Evolutionary conservation across 1,140 invertebrate species (phyloP).

Genomic region (Trichomalopsis sarcophagae): DNA sequence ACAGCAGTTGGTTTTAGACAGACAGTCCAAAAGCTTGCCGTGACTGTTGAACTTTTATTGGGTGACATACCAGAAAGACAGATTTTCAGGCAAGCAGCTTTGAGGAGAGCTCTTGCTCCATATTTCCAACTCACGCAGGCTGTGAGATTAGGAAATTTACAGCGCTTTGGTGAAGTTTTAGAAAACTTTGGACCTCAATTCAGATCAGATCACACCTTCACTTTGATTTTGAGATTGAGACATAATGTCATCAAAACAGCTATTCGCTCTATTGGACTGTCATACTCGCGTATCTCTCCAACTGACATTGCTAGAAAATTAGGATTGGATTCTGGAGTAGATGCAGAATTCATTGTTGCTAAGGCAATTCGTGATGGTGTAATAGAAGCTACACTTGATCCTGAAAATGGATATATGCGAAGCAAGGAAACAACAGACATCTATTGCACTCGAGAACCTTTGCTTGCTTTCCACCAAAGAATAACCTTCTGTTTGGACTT

Average conservation of each 20-base stretch:
- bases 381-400: slow-evolving; percentile 97
- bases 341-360: slow-evolving; percentile 99
- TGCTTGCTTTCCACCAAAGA: slow-evolving; percentile 97
- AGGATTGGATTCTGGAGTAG: slow-evolving; percentile 94
- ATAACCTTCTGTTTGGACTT: slow-evolving; percentile 98
- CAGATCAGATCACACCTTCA: slow-evolving; percentile 93
- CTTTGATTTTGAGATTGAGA: slow-evolving; percentile 92
- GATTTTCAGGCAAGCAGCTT: slow-evolving; percentile 90
- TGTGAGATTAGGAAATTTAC: slow-evolving; percentile 95
- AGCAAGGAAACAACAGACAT: slow-evolving; percentile 98
- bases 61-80: slow-evolving; percentile 97
- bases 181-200: slow-evolving; percentile 93
- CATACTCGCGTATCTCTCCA: slow-evolving; percentile 97
- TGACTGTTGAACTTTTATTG: slow-evolving; percentile 95
- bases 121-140: slow-evolving; percentile 99
- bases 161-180: slow-evolving; percentile 94
- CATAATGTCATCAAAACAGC: slow-evolving; percentile 99
- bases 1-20: slow-evolving; percentile 99
- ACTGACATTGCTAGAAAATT: slow-evolving; percentile 96
- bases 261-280: slow-evolving; percentile 95
- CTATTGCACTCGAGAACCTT: slow-evolving; percentile 97
- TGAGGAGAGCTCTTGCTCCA: slow-evolving; percentile 91
- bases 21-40: slow-evolving; percentile 96
- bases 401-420: slow-evolving; percentile 96
- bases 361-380: slow-evolving; percentile 99